Percentiles rank a stretch among this genome's conserved stretches.
These are phyloP conservation scores for Rousettus madagascariensis DNA, from an alignment of 2,797 vertebrate species.

Conservation along the genomic window DNA sequence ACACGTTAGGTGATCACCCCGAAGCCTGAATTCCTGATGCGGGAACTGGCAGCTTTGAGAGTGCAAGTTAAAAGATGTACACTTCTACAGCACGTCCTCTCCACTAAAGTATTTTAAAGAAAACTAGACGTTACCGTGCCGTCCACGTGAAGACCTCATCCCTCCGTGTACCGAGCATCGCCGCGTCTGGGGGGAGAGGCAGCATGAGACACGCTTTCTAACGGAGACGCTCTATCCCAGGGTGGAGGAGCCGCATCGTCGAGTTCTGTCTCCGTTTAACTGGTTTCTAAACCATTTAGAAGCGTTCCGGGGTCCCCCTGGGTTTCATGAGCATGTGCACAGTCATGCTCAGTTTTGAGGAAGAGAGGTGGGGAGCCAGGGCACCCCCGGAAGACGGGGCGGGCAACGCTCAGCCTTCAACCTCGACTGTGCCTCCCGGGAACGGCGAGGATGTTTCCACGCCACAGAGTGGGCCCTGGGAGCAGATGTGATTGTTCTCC, in stretches of 20 bases:
- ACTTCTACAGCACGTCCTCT: not conserved
- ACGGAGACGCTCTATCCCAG: not conserved
- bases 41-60: not conserved
- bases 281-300: not conserved
- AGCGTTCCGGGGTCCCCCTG: not conserved
- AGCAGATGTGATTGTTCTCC: not conserved
- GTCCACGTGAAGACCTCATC: not conserved
- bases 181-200: not conserved
- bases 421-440: not conserved
- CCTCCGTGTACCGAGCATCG: not conserved
- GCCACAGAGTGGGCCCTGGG: too few species aligned
- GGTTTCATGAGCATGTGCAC: not conserved
- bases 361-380: not conserved
- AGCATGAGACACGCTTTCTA: not conserved
- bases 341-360: not conserved
- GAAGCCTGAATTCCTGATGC: conserved; percentile 34
- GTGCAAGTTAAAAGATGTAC: not conserved
- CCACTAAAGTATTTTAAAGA: not conserved
- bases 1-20: conserved; percentile 18
- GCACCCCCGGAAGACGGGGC: not conserved
- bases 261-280: not conserved
- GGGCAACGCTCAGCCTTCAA: not conserved
- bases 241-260: not conserved
- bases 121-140: not conserved
- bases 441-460: not conserved